Evolutionary conservation across 2,797 vertebrate species (phyloP).

Genomic region (Agapornis canus): DNA sequence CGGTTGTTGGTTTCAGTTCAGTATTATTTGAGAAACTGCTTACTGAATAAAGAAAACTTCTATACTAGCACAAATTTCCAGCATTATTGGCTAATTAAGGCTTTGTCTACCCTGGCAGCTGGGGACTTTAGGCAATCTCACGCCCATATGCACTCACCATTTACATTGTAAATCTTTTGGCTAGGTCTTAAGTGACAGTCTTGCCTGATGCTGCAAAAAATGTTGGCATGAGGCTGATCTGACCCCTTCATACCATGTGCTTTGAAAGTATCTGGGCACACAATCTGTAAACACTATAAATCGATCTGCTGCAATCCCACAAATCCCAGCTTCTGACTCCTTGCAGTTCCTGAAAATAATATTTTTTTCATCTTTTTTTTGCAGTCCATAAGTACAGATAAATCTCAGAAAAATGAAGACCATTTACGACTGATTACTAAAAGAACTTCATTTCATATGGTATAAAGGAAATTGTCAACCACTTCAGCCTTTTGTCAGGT

Average conservation of each 20-base stretch:
- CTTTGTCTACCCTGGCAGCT: conserved; percentile 61
- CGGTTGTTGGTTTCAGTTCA: background rate
- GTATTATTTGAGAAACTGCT: background rate
- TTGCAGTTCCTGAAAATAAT: background rate
- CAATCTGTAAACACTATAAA: conserved; percentile 55
- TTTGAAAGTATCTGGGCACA: conserved; percentile 59
- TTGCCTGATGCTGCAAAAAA: conserved; percentile 72
- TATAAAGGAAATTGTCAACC: background rate
- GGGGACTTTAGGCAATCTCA: conserved; percentile 67
- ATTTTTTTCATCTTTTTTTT: background rate
- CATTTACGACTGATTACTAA: accelerated
- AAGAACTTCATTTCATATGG: background rate
- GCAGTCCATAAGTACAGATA: background rate
- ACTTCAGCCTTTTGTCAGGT: background rate
- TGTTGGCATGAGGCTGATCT: conserved; percentile 62
- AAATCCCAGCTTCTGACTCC: background rate
- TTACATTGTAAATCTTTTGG: conserved; percentile 74
- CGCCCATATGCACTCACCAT: conserved; percentile 67
- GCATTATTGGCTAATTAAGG: conserved; percentile 63
- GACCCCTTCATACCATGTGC: conserved; percentile 65
- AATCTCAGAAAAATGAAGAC: background rate
- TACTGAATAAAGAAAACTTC: conserved; percentile 47
- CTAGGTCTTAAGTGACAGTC: conserved; percentile 68
- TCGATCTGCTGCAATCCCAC: conserved; percentile 30
- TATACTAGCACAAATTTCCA: conserved; percentile 36